Conservation (phyloP, 2,888 invertebrate species). For the Diplolepis rosae region DNA sequence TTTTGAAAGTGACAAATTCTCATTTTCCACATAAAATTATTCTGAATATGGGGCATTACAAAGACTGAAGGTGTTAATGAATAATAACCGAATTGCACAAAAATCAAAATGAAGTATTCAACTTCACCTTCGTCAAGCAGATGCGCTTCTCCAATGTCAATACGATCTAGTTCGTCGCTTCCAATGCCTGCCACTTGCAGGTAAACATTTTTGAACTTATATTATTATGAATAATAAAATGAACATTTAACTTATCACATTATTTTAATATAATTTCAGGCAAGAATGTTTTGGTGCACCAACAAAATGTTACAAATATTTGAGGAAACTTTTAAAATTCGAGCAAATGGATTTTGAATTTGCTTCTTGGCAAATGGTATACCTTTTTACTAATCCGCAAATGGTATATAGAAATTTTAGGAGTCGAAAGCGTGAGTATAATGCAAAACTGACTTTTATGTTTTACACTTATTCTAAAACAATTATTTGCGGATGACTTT, state of each 20-base stretch:
- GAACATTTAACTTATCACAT: neutral
- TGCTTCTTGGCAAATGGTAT: slow-evolving; percentile 99
- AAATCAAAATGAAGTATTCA: slow-evolving; percentile 77
- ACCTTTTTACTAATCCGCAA: slow-evolving; percentile 94
- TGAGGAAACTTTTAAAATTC: slow-evolving; percentile 89
- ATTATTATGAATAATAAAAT: neutral
- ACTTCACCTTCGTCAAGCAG: slow-evolving; percentile 78
- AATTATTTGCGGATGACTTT: no score
- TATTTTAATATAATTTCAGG: slow-evolving; percentile 67
- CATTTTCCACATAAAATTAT: neutral
- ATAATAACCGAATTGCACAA: neutral
- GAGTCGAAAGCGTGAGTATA: slow-evolving; percentile 93
- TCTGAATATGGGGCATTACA: neutral
- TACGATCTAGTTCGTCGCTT: slow-evolving; percentile 77
- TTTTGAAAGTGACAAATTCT: neutral
- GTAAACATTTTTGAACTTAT: slow-evolving; percentile 45
- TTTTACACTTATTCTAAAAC: neutral
- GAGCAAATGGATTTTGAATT: slow-evolving; percentile 99
- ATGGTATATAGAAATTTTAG: slow-evolving; percentile 98
- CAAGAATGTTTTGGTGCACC: slow-evolving; percentile 87
- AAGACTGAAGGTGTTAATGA: neutral
- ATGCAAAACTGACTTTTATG: neutral
- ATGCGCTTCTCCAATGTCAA: slow-evolving; percentile 68
- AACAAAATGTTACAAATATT: slow-evolving; percentile 90
- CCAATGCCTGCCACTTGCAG: slow-evolving; percentile 78